Evolutionary conservation across 2,113 vertebrate genomes (phyloP).

Genomic region (Chionomys nivalis): DNA sequence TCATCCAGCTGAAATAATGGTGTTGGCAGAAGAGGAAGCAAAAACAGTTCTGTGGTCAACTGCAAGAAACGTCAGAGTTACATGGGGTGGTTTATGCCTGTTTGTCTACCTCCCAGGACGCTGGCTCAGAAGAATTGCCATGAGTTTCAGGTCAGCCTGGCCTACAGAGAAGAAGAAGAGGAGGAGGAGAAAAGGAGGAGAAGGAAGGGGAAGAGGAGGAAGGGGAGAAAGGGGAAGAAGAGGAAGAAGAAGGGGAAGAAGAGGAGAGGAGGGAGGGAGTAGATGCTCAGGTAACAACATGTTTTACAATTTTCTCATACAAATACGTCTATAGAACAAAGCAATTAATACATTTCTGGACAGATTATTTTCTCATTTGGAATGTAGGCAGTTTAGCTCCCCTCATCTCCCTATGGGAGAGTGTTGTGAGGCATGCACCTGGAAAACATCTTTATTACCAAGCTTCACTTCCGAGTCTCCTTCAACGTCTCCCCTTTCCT

Average conservation of each 20-base stretch:
- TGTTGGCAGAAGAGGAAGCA: neutral
- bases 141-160: neutral
- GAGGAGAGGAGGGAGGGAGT: neutral
- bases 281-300: neutral
- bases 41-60: neutral
- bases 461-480: neutral
- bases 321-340: neutral
- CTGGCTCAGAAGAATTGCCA: neutral
- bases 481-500: neutral
- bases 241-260: rapidly evolving
- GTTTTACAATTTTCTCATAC: neutral
- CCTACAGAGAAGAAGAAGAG: too few relatives aligned
- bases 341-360: neutral
- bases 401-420: neutral
- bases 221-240: too few relatives aligned
- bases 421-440: neutral
- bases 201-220: too few relatives aligned
- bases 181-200: too few relatives aligned
- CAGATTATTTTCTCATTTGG: neutral
- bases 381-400: neutral
- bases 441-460: neutral
- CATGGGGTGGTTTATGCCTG: too few relatives aligned
- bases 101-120: neutral
- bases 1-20: neutral
- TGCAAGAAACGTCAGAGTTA: neutral